Evolutionary conservation across 1,140 invertebrate genomes (phyloP).

Genomic region (Drosophila guanche): DNA sequence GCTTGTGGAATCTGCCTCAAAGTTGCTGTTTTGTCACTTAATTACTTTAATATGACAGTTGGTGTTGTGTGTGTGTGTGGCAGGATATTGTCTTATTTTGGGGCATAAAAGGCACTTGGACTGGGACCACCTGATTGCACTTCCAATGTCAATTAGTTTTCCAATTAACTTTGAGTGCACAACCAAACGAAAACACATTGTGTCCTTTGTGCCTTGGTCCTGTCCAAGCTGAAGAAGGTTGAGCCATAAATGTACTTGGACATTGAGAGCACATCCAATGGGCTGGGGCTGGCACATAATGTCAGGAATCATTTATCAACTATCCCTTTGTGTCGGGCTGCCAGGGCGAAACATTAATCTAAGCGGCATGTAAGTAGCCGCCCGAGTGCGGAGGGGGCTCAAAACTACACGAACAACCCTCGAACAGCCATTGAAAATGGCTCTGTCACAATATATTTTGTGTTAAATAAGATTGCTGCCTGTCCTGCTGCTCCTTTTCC

Average conservation of each 20-base stretch:
- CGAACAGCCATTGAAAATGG: conserved; percentile 21
- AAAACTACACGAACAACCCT: conserved; percentile 37
- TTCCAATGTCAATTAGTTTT: conserved; percentile 71
- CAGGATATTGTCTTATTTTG: conserved; percentile 25
- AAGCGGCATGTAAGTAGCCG: conserved; percentile 44
- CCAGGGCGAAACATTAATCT: conserved; percentile 69
- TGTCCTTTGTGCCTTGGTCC: too few species aligned
- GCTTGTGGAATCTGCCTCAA: conserved; percentile 5
- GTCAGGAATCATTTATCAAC: conserved; percentile 74
- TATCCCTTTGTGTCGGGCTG: conserved; percentile 69
- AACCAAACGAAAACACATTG: conserved; percentile 8
- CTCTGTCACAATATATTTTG: conserved; percentile 49
- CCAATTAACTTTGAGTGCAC: conserved; percentile 2
- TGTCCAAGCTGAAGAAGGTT: too few species aligned
- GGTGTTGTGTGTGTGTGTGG: conserved; percentile 42
- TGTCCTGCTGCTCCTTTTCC: conserved; percentile 16
- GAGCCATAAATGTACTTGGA: conserved; percentile 48
- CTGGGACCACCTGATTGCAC: conserved; percentile 57
- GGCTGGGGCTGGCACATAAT: conserved; percentile 31
- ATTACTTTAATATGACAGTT: conserved; percentile 76
- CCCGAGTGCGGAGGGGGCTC: conserved; percentile 5
- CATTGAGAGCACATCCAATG: conserved; percentile 26
- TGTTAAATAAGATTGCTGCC: conserved; percentile 58
- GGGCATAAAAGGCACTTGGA: conserved; percentile 33
- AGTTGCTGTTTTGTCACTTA: conserved; percentile 70